Percentiles rank a stretch among this genome's conserved stretches.
Evolutionary conservation across 1,140 invertebrate genomes (phyloP).

Genomic region (Papilio machaon): DNA sequence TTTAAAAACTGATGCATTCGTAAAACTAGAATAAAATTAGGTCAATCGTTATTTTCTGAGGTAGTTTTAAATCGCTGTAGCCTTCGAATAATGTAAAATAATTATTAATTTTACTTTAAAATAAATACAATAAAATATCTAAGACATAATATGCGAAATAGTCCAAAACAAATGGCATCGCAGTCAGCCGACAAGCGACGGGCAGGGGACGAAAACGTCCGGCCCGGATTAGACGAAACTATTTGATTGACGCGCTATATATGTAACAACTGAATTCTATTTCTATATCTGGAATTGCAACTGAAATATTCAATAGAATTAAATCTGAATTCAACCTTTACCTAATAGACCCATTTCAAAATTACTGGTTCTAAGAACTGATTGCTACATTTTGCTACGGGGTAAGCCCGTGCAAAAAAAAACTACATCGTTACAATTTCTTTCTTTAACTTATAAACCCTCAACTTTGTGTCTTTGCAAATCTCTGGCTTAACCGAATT

Average conservation of each 20-base stretch:
- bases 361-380: too few species aligned
- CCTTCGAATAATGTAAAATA: too few species aligned
- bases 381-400: too few species aligned
- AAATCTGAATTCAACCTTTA: background rate
- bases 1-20: background rate
- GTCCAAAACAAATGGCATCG: background rate
- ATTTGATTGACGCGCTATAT: background rate
- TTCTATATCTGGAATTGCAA: background rate
- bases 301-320: background rate
- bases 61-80: too few species aligned
- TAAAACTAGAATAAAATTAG: background rate
- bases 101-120: too few species aligned
- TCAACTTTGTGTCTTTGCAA: too few species aligned
- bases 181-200: slow-evolving; percentile 8
- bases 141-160: background rate
- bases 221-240: background rate
- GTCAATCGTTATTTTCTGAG: too few species aligned
- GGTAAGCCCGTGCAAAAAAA: too few species aligned
- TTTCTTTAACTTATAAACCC: too few species aligned
- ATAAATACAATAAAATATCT: background rate
- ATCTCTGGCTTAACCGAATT: too few species aligned
- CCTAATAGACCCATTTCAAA: too few species aligned
- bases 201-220: background rate
- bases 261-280: background rate
- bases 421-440: too few species aligned